Evolutionary conservation across 1,140 invertebrate species (phyloP).

Genomic region (Aphelinus certus): DNA sequence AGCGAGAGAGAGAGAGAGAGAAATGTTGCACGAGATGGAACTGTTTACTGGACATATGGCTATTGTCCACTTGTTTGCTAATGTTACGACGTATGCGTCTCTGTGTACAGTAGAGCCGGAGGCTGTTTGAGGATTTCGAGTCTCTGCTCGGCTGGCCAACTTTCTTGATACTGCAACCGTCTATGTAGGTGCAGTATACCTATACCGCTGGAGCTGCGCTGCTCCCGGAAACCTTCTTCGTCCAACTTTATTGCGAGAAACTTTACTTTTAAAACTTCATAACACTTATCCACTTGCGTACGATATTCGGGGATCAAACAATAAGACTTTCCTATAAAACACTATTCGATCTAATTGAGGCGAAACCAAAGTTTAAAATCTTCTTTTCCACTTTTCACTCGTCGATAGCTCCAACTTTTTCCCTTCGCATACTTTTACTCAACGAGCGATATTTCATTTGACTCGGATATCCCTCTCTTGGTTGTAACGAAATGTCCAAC

Average conservation of each 20-base stretch:
- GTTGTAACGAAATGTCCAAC: no score
- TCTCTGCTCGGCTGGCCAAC: neutral
- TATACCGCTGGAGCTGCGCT: no score
- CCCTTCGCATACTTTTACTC: no score
- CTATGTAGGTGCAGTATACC: no score
- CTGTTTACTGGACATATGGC: constrained; percentile 18
- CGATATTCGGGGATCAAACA: neutral
- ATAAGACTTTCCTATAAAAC: neutral
- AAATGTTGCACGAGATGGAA: neutral
- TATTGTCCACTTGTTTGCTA: constrained; percentile 12
- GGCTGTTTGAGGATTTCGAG: constrained; percentile 22
- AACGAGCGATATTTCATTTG: no score
- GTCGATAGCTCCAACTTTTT: no score
- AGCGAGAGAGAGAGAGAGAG: no score
- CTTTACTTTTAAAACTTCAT: constrained; percentile 12
- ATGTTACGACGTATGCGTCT: constrained; percentile 10
- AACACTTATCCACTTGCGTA: constrained; percentile 18
- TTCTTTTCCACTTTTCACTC: no score
- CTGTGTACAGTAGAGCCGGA: neutral
- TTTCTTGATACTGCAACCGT: neutral
- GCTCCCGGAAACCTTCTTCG: neutral
- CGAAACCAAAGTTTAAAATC: no score
- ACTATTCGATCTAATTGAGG: neutral
- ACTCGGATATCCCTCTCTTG: no score
- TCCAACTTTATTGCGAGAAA: constrained; percentile 12